Conservation (phyloP, 2,797 vertebrate species). For the Perodicticus potto region DNA sequence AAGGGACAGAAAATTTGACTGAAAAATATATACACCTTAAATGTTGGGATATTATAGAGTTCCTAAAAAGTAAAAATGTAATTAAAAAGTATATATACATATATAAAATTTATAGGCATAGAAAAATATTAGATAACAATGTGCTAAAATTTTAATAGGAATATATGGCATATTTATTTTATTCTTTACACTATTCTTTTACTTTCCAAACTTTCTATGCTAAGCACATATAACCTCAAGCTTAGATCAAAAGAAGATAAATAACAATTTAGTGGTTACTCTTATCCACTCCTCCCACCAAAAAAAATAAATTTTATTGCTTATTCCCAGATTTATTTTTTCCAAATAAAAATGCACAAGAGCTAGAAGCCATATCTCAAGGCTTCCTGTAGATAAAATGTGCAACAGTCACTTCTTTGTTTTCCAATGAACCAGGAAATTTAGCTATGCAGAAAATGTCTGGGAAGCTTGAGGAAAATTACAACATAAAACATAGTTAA, state of each 20-base stretch:
- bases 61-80: conserved; percentile 59
- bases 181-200: neutral
- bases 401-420: neutral
- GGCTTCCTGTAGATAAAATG: neutral
- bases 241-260: neutral
- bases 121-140: neutral
- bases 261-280: neutral
- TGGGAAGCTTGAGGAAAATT: neutral
- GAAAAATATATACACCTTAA: neutral
- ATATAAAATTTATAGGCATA: neutral
- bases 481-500: neutral
- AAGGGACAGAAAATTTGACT: conserved; percentile 25
- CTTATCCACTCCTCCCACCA: neutral
- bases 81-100: neutral
- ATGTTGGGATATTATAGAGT: neutral
- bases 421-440: neutral
- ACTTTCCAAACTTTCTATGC: conserved; percentile 44
- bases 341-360: neutral
- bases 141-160: conserved; percentile 37
- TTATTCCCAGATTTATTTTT: neutral
- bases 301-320: neutral
- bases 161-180: neutral
- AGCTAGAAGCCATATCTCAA: neutral
- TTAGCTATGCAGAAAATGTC: neutral
- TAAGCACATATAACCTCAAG: neutral